Conservation (phyloP, 2,888 invertebrate species). For the Notocelia uddmanniana region DNA sequence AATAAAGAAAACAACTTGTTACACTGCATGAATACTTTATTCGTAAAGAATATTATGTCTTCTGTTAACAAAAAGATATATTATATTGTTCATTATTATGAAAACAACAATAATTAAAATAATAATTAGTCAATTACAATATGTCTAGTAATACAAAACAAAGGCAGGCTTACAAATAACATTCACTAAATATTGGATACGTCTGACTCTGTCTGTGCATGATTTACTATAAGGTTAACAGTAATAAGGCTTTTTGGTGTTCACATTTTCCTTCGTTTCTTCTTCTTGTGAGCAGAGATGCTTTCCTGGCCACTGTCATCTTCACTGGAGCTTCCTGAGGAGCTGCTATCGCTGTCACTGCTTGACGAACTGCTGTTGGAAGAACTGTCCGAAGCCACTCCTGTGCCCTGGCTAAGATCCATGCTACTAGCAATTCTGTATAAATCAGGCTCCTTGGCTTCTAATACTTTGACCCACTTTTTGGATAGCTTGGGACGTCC, state of each 20-base stretch:
- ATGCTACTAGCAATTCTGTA: constrained; percentile 92
- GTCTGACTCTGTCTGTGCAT: constrained; percentile 52
- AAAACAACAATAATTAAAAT: constrained; percentile 63
- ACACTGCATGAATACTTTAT: constrained; percentile 62
- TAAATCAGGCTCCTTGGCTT: constrained; percentile 91
- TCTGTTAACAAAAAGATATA: constrained; percentile 62
- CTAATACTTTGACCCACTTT: constrained; percentile 93
- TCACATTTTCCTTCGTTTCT: constrained; percentile 88
- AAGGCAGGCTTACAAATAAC: constrained; percentile 59
- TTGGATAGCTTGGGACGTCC: constrained; percentile 98
- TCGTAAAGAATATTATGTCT: constrained; percentile 58
- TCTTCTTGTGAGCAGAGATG: constrained; percentile 93
- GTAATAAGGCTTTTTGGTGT: constrained; percentile 62
- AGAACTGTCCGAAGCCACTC: constrained; percentile 97
- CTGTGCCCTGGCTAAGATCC: constrained; percentile 94
- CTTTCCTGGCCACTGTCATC: constrained; percentile 96
- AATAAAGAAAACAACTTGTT: constrained; percentile 9
- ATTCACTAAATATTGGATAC: constrained; percentile 49
- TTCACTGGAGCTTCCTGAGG: constrained; percentile 84
- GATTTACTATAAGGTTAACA: constrained; percentile 53
- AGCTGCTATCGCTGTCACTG: constrained; percentile 87
- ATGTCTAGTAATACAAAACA: constrained; percentile 77
- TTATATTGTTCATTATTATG: constrained; percentile 59
- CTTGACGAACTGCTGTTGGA: constrained; percentile 94
- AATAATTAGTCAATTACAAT: constrained; percentile 62